Conservation (phyloP, 1,140 invertebrate genomes). For the Saccostrea glomerata region DNA sequence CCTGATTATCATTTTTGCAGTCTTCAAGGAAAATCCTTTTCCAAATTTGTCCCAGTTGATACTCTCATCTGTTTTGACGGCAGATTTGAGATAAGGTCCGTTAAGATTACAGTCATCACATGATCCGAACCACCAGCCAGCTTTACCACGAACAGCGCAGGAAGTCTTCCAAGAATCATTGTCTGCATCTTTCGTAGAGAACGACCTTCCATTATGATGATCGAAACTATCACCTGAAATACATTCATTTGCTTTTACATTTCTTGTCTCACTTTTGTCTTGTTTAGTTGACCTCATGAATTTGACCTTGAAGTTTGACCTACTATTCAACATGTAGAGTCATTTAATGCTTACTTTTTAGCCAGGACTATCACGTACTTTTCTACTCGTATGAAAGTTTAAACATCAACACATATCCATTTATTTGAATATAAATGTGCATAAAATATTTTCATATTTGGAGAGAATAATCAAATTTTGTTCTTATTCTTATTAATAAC, state of each 20-base stretch:
- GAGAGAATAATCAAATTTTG: too few species aligned
- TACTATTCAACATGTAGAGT: too few species aligned
- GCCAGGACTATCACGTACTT: too few species aligned
- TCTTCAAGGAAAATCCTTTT: background rate
- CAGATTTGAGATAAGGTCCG: background rate
- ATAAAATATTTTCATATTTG: too few species aligned
- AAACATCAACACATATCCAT: too few species aligned
- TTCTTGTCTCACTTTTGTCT: too few species aligned
- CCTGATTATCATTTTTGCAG: slow-evolving; percentile 12
- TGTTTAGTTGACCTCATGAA: too few species aligned
- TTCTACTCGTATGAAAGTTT: too few species aligned
- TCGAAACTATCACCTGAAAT: slow-evolving; percentile 26
- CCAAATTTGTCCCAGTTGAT: background rate
- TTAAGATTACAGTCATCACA: slow-evolving; percentile 25
- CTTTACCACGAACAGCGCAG: background rate
- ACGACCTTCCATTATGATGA: slow-evolving; percentile 39
- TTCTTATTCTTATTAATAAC: background rate
- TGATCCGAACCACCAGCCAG: background rate
- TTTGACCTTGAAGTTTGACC: too few species aligned
- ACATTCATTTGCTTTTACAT: background rate
- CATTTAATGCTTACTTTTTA: too few species aligned
- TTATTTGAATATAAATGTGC: too few species aligned
- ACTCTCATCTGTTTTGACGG: background rate
- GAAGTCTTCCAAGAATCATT: background rate
- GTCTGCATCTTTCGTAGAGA: slow-evolving; percentile 34